Evolutionary conservation across 2,888 invertebrate species (phyloP).

Genomic region (Ashinkailepas kermadecensis): DNA sequence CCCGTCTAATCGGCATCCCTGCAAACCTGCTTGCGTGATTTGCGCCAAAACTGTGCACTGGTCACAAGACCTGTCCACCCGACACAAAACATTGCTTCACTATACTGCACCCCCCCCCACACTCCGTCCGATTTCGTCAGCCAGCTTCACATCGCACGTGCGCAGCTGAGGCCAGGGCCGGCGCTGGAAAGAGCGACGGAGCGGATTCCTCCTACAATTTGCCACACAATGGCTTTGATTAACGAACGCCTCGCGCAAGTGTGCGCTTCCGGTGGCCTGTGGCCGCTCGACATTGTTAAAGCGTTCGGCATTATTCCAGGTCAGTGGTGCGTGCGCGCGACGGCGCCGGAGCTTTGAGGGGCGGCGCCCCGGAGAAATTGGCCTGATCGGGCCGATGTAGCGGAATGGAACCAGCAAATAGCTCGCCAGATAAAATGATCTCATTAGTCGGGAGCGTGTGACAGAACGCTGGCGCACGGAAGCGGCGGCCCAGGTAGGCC

Average conservation of each 20-base stretch:
- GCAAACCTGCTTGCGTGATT: neutral
- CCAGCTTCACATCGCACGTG: too few relatives aligned
- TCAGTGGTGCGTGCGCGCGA: neutral
- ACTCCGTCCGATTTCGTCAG: too few relatives aligned
- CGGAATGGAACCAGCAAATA: constrained; percentile 8
- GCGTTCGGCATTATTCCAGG: constrained; percentile 2
- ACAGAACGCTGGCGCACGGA: neutral
- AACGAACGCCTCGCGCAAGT: neutral
- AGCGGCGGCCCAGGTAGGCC: neutral
- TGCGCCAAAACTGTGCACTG: neutral
- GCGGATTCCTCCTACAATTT: too few relatives aligned
- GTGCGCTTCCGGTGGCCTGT: neutral
- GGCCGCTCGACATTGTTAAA: neutral
- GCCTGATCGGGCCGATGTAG: neutral
- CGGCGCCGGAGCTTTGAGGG: constrained; percentile 14
- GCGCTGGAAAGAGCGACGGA: too few relatives aligned
- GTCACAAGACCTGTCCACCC: too few relatives aligned
- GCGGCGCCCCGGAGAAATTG: neutral
- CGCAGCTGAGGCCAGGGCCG: too few relatives aligned
- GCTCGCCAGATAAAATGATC: constrained; percentile 16
- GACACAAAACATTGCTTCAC: too few relatives aligned
- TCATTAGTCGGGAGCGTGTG: neutral
- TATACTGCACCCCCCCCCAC: too few relatives aligned
- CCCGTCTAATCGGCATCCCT: neutral
- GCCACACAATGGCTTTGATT: constrained; percentile 6